These are phyloP conservation scores for Trogon melanurus DNA, from an alignment of 2,113 vertebrate genomes.

Conservation along the genomic window DNA sequence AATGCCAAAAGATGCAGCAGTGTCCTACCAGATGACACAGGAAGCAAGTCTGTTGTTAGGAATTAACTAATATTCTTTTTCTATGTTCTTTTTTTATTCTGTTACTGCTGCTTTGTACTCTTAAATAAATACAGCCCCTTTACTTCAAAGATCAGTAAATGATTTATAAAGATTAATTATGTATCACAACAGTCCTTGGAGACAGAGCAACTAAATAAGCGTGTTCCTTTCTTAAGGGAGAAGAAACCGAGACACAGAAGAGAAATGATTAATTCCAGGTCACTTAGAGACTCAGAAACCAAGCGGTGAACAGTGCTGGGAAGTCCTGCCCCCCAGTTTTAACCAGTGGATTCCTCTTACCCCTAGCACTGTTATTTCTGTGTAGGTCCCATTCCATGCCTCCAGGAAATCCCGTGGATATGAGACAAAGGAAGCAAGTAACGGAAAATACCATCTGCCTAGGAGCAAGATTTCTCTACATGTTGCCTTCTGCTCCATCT, in stretches of 20 bases:
- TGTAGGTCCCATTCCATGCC: not conserved
- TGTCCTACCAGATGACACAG: not conserved
- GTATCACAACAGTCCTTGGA: constrained; percentile 41
- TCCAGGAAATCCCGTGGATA: not conserved
- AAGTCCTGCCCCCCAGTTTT: not conserved
- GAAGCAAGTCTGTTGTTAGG: not conserved
- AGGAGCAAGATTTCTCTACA: not conserved
- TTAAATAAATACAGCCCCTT: constrained; percentile 37
- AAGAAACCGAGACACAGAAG: constrained; percentile 40
- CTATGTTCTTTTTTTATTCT: not conserved
- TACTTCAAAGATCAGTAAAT: constrained; percentile 55
- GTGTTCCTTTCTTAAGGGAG: not conserved
- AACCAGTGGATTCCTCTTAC: not conserved
- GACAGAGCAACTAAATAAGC: constrained; percentile 15
- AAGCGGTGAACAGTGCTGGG: not conserved
- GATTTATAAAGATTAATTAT: constrained; percentile 69
- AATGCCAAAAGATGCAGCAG: not conserved
- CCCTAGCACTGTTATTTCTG: not conserved
- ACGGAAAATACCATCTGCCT: not conserved
- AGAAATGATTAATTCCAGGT: constrained; percentile 45
- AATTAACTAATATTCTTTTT: not conserved
- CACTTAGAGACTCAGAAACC: not conserved
- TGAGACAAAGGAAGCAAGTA: constrained; percentile 14
- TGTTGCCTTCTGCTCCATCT: not conserved
- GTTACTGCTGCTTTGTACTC: constrained; percentile 9